phyloP scores from a whole-genome alignment of 2,113 vertebrate genomes.

The Columba livia region DNA sequence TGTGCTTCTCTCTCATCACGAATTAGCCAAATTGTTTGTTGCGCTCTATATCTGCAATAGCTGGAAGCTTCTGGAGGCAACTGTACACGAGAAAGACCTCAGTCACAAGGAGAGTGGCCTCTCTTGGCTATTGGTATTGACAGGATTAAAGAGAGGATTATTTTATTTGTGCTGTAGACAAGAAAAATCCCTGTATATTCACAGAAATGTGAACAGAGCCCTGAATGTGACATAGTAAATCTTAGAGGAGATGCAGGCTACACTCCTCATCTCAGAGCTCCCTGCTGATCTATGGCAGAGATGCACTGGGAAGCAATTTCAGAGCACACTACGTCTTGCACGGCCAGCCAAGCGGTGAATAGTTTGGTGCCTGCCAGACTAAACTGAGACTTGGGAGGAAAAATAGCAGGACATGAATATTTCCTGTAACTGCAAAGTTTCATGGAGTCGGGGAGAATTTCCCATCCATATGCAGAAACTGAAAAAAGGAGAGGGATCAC shows the following conservation, averaged over 20 bases:
- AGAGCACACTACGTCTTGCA: background rate
- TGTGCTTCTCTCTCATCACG: background rate
- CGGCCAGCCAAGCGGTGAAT: background rate
- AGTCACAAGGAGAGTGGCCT: background rate
- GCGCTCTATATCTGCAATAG: background rate
- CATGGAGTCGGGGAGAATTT: background rate
- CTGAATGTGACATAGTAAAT: background rate
- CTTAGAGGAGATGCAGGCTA: constrained; percentile 1
- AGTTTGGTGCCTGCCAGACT: background rate
- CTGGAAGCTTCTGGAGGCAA: background rate
- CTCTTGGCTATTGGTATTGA: background rate
- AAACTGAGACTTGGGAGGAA: background rate
- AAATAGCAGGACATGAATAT: background rate
- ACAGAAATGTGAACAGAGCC: background rate
- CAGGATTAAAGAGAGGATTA: background rate
- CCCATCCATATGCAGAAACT: fast-evolving
- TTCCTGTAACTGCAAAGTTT: background rate
- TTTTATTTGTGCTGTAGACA: constrained; percentile 5
- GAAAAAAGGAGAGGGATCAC: background rate
- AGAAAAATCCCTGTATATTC: constrained; percentile 31
- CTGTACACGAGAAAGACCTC: background rate
- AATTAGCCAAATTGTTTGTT: background rate
- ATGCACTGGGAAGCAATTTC: background rate
- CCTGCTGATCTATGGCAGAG: constrained; percentile 15
- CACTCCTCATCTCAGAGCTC: background rate